phyloP scores from a whole-genome alignment of 2,888 invertebrate species.

The Deilephila elpenor region DNA sequence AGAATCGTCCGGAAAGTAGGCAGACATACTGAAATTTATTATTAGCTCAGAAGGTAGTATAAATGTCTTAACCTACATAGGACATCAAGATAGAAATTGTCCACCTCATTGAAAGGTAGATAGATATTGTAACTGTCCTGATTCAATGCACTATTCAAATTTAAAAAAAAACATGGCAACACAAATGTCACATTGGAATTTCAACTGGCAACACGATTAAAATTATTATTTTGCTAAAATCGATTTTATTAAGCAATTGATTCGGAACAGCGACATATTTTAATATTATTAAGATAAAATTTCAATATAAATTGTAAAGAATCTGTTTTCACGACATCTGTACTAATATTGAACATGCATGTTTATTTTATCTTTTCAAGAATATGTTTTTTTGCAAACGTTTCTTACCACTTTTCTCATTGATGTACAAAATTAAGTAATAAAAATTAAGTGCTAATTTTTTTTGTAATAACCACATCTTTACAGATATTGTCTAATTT shows the following conservation, averaged over 20 bases:
- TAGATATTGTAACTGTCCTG: no score
- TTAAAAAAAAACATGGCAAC: background rate
- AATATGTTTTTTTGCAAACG: background rate
- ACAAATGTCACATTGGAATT: background rate
- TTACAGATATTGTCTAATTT: no score
- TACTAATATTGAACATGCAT: conserved; percentile 14
- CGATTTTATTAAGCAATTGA: background rate
- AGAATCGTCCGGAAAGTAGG: background rate
- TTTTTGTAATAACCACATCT: no score
- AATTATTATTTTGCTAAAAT: background rate
- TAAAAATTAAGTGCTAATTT: background rate
- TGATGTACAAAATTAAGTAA: background rate
- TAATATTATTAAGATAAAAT: background rate
- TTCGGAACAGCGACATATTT: background rate
- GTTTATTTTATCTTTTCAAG: background rate
- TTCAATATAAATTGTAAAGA: background rate
- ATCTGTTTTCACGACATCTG: background rate
- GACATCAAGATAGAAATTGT: background rate
- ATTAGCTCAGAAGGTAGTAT: background rate
- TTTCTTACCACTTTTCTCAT: background rate
- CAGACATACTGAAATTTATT: conserved; percentile 11
- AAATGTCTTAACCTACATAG: conserved; percentile 5
- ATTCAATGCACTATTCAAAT: background rate
- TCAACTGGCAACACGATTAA: background rate
- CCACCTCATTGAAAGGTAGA: background rate